These are phyloP conservation scores for Porites rus DNA, from an alignment of 92 coral and sea anemone species.

Conservation along the genomic window DNA sequence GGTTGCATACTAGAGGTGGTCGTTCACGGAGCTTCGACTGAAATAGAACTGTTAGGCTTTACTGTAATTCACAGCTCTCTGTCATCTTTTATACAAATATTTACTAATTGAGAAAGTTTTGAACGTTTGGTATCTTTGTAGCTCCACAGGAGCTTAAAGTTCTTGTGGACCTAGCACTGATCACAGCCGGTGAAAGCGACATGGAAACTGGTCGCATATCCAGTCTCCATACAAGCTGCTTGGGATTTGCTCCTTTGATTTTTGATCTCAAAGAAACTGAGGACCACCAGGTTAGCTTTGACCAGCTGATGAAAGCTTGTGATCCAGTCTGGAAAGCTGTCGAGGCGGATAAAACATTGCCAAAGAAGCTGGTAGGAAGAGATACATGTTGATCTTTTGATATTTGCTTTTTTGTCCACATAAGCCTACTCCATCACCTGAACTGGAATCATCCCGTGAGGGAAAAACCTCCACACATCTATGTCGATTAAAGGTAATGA, in stretches of 20 bases:
- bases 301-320: conserved; percentile 56
- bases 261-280: conserved; percentile 43
- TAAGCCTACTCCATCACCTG: no score
- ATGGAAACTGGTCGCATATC: conserved; percentile 73
- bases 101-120: no score
- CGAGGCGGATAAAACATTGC: conserved; percentile 46
- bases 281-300: conserved; percentile 32
- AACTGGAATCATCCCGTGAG: no score
- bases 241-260: conserved; percentile 66
- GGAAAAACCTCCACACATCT: no score
- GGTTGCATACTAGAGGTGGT: no score
- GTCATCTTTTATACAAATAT: no score
- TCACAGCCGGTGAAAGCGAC: conserved; percentile 76
- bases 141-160: conserved; percentile 66
- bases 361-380: conserved; percentile 43
- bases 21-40: no score
- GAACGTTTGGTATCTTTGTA: neutral
- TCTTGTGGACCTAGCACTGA: conserved; percentile 77
- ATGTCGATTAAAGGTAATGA: no score
- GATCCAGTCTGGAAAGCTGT: conserved; percentile 74
- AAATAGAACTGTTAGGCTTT: no score
- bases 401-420: no score
- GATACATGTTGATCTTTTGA: no score
- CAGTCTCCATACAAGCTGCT: conserved; percentile 70
- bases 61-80: no score